Evolutionary conservation across 2,888 invertebrate genomes (phyloP), one percentile per base, ranked within the genome.

Genomic region (Drosophila dives): DNA sequence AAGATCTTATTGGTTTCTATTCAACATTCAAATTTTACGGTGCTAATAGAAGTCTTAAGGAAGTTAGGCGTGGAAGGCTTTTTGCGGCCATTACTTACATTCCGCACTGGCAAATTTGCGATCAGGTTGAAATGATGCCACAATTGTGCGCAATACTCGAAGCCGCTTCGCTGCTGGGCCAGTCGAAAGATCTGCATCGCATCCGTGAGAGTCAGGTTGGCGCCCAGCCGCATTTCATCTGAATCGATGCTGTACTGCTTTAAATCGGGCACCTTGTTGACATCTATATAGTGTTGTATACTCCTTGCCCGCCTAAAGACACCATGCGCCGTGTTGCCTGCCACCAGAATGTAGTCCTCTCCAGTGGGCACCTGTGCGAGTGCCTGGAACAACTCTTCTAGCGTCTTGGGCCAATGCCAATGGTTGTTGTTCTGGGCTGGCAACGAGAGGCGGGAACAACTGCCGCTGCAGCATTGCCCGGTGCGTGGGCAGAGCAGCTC

Each of bases 301-400:
- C 72, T 70, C 3, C 60, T 48, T 0, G 83, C 53, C 4, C 92
- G 85, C 10, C 93, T 92, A 75, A 92, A 94, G 0, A 94, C 93
- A 1, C 97, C 97, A 92, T 95, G 95, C 2, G 95, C 96, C 1
- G 97, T 97, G 88, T 97, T 97, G n/a, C 97, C 97, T n/a, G 95
- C 95, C 1, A 97, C 94, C n/a, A 97, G 90, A 89, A 95, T 94
- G 77, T 95, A 96, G n/a, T 93, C 65, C 29, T 85, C 93, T 4
- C 92, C 92, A 11, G n/a, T 65, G 49, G 77, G 64, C 4, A 84
- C 62, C 34, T 86, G 65, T 0, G 92, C 86, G n/a, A 96, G 76
- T 0, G 86, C 77, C 2, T 64, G 55, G 20, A 91, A 91, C 10
- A 91, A 56, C n/a, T 92, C 86, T 0, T 34, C 34, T 45, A 83